Evolutionary conservation across 2,797 vertebrate genomes (phyloP).

Genomic region (Gymnopithys bicolor): DNA sequence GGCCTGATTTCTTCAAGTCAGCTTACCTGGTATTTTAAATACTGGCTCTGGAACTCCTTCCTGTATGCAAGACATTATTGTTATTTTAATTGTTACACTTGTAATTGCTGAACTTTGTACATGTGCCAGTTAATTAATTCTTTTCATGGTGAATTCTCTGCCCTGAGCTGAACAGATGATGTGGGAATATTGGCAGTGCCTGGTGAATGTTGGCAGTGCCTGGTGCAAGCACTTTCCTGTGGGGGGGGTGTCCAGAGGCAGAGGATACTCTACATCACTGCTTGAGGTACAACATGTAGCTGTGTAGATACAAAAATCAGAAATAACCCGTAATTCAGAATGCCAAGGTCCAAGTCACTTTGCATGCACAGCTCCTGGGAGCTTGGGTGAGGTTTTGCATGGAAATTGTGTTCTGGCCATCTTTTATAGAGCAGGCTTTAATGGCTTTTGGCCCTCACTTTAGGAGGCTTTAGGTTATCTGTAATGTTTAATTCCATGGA

Average conservation of each 20-base stretch:
- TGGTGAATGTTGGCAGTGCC: no score
- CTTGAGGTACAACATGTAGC: not conserved
- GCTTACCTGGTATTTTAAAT: not conserved
- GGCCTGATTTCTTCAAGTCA: not conserved
- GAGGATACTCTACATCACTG: accelerated
- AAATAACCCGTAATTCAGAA: not conserved
- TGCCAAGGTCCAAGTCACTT: not conserved
- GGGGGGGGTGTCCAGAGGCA: not conserved
- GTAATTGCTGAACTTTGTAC: not conserved
- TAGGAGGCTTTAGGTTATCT: not conserved
- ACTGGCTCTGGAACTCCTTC: not conserved
- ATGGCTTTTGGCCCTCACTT: not conserved
- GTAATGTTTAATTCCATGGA: not conserved
- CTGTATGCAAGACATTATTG: not conserved
- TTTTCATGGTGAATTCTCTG: not conserved
- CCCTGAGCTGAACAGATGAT: not conserved
- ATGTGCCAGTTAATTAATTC: not conserved
- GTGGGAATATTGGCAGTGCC: not conserved
- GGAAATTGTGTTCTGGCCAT: not conserved
- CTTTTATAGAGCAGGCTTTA: not conserved
- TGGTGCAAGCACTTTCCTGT: not conserved
- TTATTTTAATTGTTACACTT: not conserved
- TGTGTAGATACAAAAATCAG: not conserved
- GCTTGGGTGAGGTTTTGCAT: not conserved
- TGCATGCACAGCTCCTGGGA: not conserved